Base-by-base conservation (phyloP, 2,113 vertebrate genomes). In the Gallinago undulata region DNA sequence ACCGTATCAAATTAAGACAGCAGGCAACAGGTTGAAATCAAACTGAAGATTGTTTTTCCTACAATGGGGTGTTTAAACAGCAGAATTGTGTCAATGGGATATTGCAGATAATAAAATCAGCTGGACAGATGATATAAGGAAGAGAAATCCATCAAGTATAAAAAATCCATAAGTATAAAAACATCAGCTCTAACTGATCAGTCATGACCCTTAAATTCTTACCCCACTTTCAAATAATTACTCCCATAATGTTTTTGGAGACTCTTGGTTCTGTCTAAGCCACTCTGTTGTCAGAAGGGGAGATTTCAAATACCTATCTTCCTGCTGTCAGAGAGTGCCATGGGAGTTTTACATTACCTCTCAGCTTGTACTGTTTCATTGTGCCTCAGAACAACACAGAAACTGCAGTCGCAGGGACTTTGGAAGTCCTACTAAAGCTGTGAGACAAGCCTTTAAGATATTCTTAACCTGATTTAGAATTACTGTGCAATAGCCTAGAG, bases 11-110 rank as follows among this genome's bases (percentile, higher is more conserved):
- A 72, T 59, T 60, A 73, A 47, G 16, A 39, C 7, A 83, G 2
- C 27, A 77, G 13, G 9, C 23, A 90, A n/a, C 5, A 9, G 0
- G 21, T 66, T 80, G 0, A 1, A 83, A 90, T 35, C 1, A 77
- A 86, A 8, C 4, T 37, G 60, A 37, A 79, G 3, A 5, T 13
- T 55, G 19, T 2, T 69, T 76, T 93, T 87, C 16, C 45, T 57
- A 33, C 77, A 81, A n/a, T 27, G 9, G 2, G 19, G n/a, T 11
- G 37, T 48, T 73, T 73, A 73, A 90, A 43, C 5, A 64, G 2
- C 21, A 69, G 21, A 84, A 56, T 13, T 31, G 3, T 66, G 18
- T 69, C 23, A 64, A 11, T 43, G 17, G 18, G 9, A 37, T 68
- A 59, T 41, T 73, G 11, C 2, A 79, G n/a, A 28, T 28, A 28